Base-by-base conservation (phyloP, 1,140 invertebrate genomes). In the Drosophila novamexicana region DNA sequence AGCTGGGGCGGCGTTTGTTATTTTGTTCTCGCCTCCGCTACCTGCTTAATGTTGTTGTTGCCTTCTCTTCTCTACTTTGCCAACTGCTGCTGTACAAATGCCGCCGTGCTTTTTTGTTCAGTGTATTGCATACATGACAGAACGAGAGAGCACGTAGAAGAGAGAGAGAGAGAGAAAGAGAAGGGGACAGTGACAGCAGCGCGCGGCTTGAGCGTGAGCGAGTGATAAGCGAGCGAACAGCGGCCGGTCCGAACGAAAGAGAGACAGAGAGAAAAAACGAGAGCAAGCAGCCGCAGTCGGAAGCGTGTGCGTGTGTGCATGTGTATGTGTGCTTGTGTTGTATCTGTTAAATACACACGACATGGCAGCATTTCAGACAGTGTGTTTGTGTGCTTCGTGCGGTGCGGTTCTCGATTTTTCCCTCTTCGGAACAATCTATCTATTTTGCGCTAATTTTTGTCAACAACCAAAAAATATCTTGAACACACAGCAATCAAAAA, bases 321-420 rank as follows among this genome's bases (percentile, higher is more conserved):
- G 68, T 45, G 45, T 36, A 34, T 39, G 42, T 37, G 39, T 12
- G 69, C 63, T 77, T 47, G 36, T 68, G 18, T 47, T 56, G 53
- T 70, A 64, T 64, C 67, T 71, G 49, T 74, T 91, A 91, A 91
- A 91, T 91, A 91, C 76, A 78, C 80, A 73, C 53, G 62, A 72
- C 78, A 56, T 67, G 57, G 74, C 69, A 64, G 73, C 79, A 68
- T 65, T 58, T 75, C 70, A 67, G 63, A 73, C 86, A 91, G 67
- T 85, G 78, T 91, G 81, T 90, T 86, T 88, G 76, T 90, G 90
- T 88, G 71, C 80, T 91, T 90, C 83, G 90, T 90, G 70, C 82
- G 77, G 78, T 88, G 62, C 81, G 86, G 82, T 90, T 91, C 85
- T 84, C 75, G 75, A 73, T 86, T 78, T 65, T 56, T 79, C 58